phyloP scores from a whole-genome alignment of 2,888 invertebrate species.

The Danaus chrysippus region DNA sequence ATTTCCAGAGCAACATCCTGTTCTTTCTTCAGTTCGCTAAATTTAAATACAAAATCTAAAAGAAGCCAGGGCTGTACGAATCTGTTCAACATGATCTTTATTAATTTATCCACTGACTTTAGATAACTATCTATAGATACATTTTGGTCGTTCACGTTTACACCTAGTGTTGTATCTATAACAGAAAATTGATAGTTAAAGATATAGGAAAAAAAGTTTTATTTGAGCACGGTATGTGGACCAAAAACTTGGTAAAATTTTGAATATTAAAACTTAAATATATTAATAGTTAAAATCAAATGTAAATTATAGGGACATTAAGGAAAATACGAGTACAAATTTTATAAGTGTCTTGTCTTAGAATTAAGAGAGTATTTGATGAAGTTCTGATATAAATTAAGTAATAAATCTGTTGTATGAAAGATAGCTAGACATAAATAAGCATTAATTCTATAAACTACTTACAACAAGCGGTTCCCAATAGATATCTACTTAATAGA shows the following conservation, averaged over 20 bases:
- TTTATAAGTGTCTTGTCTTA: too few relatives aligned
- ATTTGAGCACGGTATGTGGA: too few relatives aligned
- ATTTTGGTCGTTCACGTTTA: slow-evolving; percentile 13
- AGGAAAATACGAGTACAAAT: too few relatives aligned
- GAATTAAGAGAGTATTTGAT: too few relatives aligned
- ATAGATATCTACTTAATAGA: slow-evolving; percentile 14
- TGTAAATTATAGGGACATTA: too few relatives aligned
- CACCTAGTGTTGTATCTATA: slow-evolving; percentile 26
- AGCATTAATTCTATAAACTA: not conserved
- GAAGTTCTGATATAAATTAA: too few relatives aligned
- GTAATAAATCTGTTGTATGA: too few relatives aligned
- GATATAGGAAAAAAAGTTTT: not conserved
- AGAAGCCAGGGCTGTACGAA: slow-evolving; percentile 19
- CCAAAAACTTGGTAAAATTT: too few relatives aligned
- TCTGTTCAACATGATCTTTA: slow-evolving; percentile 16
- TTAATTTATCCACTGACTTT: slow-evolving; percentile 13
- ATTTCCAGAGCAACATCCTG: slow-evolving; percentile 19
- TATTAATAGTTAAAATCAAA: too few relatives aligned
- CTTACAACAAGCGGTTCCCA: slow-evolving; percentile 29
- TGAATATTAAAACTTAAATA: too few relatives aligned
- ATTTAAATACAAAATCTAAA: slow-evolving; percentile 16
- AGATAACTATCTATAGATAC: slow-evolving; percentile 17
- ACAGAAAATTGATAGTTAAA: not conserved
- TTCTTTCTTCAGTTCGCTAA: slow-evolving; percentile 17
- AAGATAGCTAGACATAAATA: too few relatives aligned